Base-by-base conservation (phyloP, 1,140 invertebrate species). In the Diabrotica undecimpunctata region DNA sequence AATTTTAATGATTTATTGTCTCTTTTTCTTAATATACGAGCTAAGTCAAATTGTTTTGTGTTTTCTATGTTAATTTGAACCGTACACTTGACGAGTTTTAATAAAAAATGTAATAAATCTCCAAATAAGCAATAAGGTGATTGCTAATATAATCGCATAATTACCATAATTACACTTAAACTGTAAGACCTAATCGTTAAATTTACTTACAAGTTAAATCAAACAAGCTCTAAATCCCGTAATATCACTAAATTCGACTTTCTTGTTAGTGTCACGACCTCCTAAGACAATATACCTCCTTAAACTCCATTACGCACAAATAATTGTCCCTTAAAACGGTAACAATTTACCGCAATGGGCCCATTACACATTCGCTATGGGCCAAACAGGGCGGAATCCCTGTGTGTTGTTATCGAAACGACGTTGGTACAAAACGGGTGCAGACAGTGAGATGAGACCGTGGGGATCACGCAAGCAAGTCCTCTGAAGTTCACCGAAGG, bases 401-500 rank as follows among this genome's bases (percentile, higher is more conserved):
- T 56, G 35, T 56, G 12, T 36, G 13, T 56, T 35, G 54, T 56
- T 56, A 56, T 56, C 54, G 54, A 25, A 56, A 56, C 35, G 11
- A 7, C 35, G 54, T 56, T 35, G 35, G 12, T 14, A 56, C 12
- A 56, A 12, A 56, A 25, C 25, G 25, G 25, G 25, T 25, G 12
- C 13, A 36, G 35, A 12, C 12, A 12, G 54, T 11, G 46, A 12
- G 54, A 56, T 35, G 13, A 25, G 54, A 25, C 54, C 54, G 35
- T 56, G 54, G 54, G 54, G 35, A 56, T 25, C 54, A 56, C 54
- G 54, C 9, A 9, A 50, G 54, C 11, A 12, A 56, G 10, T 14
- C 10, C 12, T 11, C 54, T 56, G 35, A 25, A 35, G 1, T 25
- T 25, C 54, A 25, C 11, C 12, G 11, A 36, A 35, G 13, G 54